Conservation (phyloP, 1,140 invertebrate genomes). For the Coenobita brevimanus region DNA sequence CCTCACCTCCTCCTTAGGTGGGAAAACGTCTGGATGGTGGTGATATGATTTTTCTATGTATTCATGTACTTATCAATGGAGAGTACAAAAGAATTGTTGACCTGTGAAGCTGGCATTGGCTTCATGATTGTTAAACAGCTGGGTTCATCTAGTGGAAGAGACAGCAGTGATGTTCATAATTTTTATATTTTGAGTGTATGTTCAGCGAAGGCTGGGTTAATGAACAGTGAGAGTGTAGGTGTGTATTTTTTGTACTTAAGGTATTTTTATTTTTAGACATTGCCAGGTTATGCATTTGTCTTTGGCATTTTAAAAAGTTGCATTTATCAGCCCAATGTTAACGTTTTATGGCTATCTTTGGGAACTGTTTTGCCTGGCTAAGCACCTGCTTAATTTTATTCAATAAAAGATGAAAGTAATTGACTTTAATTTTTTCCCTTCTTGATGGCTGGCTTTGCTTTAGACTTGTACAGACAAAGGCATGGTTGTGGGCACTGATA, state of each 20-base stretch:
- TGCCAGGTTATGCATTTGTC: constrained; percentile 57
- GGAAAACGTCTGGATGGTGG: background rate
- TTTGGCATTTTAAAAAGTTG: constrained; percentile 47
- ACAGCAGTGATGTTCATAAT: too few species aligned
- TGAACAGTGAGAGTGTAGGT: background rate
- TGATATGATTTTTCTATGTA: background rate
- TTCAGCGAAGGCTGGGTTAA: background rate
- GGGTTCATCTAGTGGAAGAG: too few species aligned
- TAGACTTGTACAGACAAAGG: constrained; percentile 30
- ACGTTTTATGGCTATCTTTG: background rate
- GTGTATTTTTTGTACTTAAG: constrained; percentile 40
- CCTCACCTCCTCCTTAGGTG: too few species aligned
- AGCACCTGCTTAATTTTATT: constrained; percentile 34
- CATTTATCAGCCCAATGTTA: background rate
- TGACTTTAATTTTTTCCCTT: constrained; percentile 27
- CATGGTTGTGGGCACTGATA: constrained; percentile 64
- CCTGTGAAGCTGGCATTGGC: too few species aligned
- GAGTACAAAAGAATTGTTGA: constrained; percentile 24
- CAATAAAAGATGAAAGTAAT: constrained; percentile 39
- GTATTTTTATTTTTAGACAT: constrained; percentile 27
- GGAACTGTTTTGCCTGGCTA: background rate
- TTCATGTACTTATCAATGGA: constrained; percentile 42
- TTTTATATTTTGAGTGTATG: too few species aligned
- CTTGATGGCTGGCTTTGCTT: constrained; percentile 51
- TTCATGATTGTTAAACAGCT: too few species aligned